Percentiles rank a stretch among this genome's conserved stretches.
phyloP scores from a whole-genome alignment of 1,140 invertebrate species.

The Cryptotermes secundus region DNA sequence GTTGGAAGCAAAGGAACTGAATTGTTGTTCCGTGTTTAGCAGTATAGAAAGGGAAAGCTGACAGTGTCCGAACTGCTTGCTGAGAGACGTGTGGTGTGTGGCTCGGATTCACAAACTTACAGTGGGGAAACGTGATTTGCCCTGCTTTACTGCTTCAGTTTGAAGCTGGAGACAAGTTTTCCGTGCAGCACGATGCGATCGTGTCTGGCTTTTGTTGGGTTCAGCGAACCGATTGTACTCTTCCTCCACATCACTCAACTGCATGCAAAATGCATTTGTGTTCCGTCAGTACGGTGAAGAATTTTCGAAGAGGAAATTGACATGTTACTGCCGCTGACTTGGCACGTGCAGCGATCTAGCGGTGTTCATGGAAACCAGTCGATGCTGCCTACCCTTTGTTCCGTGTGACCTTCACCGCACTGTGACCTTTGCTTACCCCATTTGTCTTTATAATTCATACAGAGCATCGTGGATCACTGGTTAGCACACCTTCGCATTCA shows the following conservation, averaged over 20 bases:
- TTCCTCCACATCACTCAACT: neutral
- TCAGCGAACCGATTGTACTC: neutral
- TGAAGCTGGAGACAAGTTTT: neutral
- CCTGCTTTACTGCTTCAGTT: neutral
- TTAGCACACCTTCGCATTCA: too few relatives aligned
- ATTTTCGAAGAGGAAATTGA: neutral
- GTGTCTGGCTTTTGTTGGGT: neutral
- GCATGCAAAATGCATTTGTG: neutral
- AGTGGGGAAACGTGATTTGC: neutral
- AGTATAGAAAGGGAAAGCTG: too few relatives aligned
- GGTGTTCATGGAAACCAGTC: neutral
- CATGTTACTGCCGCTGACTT: neutral
- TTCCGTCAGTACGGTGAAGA: neutral
- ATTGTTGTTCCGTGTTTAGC: too few relatives aligned
- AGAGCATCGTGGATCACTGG: too few relatives aligned
- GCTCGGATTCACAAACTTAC: neutral
- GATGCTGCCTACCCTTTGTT: conserved; percentile 7
- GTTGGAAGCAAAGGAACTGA: too few relatives aligned
- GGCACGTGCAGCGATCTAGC: neutral
- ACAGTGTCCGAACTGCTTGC: too few relatives aligned
- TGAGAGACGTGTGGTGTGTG: neutral
- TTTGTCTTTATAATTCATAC: too few relatives aligned
- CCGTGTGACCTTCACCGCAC: neutral
- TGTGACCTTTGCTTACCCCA: too few relatives aligned
- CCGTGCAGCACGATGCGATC: neutral